Conservation (phyloP, 2,888 invertebrate species). For the Philereme transversata region DNA sequence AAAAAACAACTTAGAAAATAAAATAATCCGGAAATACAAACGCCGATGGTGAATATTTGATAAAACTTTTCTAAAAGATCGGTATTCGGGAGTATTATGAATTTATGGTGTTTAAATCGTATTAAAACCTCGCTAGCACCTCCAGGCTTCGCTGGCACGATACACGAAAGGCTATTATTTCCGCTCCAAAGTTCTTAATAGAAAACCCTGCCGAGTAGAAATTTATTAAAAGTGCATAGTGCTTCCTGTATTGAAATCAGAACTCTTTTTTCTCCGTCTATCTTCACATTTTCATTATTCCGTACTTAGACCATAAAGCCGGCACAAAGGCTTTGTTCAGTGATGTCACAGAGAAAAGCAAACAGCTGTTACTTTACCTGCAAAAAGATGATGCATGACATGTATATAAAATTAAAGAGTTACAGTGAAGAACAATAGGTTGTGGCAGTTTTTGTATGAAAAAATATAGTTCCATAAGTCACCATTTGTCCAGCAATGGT, state of each 20-base stretch:
- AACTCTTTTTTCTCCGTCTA: constrained; percentile 45
- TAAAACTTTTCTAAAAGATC: too few species aligned
- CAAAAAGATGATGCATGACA: background rate
- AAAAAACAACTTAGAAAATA: too few species aligned
- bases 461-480: too few species aligned
- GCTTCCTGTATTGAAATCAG: constrained; percentile 33
- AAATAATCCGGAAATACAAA: too few species aligned
- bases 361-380: constrained; percentile 2
- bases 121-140: background rate
- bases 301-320: constrained; percentile 56
- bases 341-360: constrained; percentile 1
- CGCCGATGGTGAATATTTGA: too few species aligned
- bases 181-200: background rate
- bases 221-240: constrained; percentile 24
- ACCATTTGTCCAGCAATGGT: too few species aligned
- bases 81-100: too few species aligned
- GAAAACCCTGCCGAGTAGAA: constrained; percentile 3
- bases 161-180: background rate
- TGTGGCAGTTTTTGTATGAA: too few species aligned
- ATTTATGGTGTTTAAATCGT: background rate
- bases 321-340: constrained; percentile 61
- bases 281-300: constrained; percentile 63
- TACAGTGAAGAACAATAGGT: too few species aligned
- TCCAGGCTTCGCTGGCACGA: background rate
- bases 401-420: too few species aligned